Conservation (phyloP, 2,888 invertebrate genomes). For the Petrophora chlorosata region DNA sequence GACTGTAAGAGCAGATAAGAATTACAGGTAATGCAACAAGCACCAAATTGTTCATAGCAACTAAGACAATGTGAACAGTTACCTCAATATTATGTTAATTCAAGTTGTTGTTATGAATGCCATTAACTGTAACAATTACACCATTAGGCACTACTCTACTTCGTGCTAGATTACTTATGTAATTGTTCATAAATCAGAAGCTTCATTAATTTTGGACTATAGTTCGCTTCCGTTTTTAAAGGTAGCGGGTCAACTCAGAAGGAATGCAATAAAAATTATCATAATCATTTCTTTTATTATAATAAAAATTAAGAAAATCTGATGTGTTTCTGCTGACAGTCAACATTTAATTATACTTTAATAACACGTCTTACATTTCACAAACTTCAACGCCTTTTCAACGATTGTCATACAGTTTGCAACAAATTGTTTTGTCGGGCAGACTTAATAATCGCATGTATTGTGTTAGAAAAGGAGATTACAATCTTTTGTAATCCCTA, state of each 20-base stretch:
- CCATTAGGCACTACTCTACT: slow-evolving; percentile 7
- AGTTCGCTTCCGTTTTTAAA: slow-evolving; percentile 2
- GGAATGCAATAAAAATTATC: background rate
- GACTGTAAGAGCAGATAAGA: background rate
- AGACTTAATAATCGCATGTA: slow-evolving; percentile 27
- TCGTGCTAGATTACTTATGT: slow-evolving; percentile 11
- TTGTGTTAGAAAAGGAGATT: slow-evolving; percentile 44
- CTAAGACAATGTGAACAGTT: slow-evolving; percentile 12
- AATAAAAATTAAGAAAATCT: too few relatives aligned
- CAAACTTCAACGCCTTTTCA: slow-evolving; percentile 1
- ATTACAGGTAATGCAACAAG: background rate
- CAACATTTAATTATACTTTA: slow-evolving; percentile 19
- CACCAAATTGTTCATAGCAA: background rate
- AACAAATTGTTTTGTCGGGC: slow-evolving; percentile 17
- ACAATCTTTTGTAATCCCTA: slow-evolving; percentile 58
- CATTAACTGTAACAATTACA: slow-evolving; percentile 35
- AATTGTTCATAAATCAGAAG: slow-evolving; percentile 18
- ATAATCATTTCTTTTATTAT: background rate
- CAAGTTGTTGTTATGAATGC: slow-evolving; percentile 34
- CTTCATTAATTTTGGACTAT: slow-evolving; percentile 1
- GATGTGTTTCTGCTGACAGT: too few relatives aligned
- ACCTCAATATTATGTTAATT: slow-evolving; percentile 30
- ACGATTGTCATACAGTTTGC: slow-evolving; percentile 18
- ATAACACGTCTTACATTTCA: slow-evolving; percentile 17
- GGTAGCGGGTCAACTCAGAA: background rate